Evolutionary conservation across 2,888 invertebrate species (phyloP), one percentile per base, ranked within the genome.

Genomic region (Harpalus rufipes): DNA sequence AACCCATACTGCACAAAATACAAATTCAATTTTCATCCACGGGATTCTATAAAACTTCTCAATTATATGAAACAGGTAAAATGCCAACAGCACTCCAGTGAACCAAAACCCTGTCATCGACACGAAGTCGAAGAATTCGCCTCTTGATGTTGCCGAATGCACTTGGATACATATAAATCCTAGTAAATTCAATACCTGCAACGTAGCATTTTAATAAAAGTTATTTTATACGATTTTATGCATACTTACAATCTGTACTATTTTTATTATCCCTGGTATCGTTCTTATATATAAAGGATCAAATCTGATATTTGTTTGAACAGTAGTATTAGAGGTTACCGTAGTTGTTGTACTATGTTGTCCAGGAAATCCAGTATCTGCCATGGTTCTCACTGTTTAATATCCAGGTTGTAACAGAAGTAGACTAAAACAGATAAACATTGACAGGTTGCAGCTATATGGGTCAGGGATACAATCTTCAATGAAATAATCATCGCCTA

Each of bases 101-200:
- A 96, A 95, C 96, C 97, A 97, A 90, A 98, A 96, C 16, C 95
- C 97, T 16, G 94, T 93, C 95, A 97, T 96, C 0, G 97, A 93
- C 80, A 97, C 94, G 88, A 95, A 94, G 89, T 94, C 94, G 91
- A 96, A 97, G 93, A 94, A 97, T 82, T 93, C 92, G 76, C 95
- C 95, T 86, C 94, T 93, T 81, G 94, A 89, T 89, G 85, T 90
- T 12, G 39, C 41, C 63, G 90, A 0, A 39, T 25, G 16, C 7
- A 93, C 93, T 88, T 95, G 93, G 86, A 97, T 94, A 90, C 95
- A 96, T 87, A 97, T 95, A 91, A 97, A 97, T 6, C 96, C 96
- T 80, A 97, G 88, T 25, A 96, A 90, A 90, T 95, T 94, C 87
- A 94, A 90, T 0, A 92, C 90, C 96, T 96, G 91, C 58, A 92